Evolutionary conservation across 2,888 invertebrate genomes (phyloP).

Genomic region (Rhorus exstirpatorius): DNA sequence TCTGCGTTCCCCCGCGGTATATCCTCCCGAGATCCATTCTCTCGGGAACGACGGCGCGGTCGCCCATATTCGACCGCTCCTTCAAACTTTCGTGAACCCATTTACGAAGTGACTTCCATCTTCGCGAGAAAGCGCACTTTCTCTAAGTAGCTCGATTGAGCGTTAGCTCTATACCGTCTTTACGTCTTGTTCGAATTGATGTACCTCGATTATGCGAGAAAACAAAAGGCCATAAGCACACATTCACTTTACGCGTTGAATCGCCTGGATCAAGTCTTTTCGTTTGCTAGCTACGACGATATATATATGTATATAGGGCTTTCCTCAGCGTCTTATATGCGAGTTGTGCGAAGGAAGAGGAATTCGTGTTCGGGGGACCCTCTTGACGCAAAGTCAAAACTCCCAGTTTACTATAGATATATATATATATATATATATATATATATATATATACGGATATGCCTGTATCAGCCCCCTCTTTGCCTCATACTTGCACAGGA

Average conservation of each 20-base stretch:
- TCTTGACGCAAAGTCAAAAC: slow-evolving; percentile 43
- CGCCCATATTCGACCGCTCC: slow-evolving; percentile 51
- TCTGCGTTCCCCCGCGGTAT: slow-evolving; percentile 16
- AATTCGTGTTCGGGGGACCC: slow-evolving; percentile 32
- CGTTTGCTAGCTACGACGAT: not conserved
- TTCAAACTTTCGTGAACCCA: slow-evolving; percentile 53
- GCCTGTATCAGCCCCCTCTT: slow-evolving; percentile 1
- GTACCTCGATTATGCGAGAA: not conserved
- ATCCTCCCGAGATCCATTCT: slow-evolving; percentile 37
- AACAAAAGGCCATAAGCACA: not conserved
- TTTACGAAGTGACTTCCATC: slow-evolving; percentile 66
- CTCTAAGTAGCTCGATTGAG: slow-evolving; percentile 47
- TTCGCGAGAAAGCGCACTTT: slow-evolving; percentile 38
- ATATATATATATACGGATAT: not conserved
- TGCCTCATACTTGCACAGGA: not conserved
- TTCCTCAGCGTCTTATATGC: slow-evolving; percentile 15
- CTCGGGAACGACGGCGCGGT: slow-evolving; percentile 37
- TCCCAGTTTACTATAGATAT: not conserved
- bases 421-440: not conserved
- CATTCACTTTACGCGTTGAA: not conserved
- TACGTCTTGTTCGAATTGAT: not conserved
- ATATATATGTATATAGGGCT: not conserved
- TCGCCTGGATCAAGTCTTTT: not conserved
- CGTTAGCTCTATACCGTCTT: not conserved
- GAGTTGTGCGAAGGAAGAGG: slow-evolving; percentile 26